Base-by-base conservation (phyloP, 2,113 vertebrate species). In the Tor tambroides region DNA sequence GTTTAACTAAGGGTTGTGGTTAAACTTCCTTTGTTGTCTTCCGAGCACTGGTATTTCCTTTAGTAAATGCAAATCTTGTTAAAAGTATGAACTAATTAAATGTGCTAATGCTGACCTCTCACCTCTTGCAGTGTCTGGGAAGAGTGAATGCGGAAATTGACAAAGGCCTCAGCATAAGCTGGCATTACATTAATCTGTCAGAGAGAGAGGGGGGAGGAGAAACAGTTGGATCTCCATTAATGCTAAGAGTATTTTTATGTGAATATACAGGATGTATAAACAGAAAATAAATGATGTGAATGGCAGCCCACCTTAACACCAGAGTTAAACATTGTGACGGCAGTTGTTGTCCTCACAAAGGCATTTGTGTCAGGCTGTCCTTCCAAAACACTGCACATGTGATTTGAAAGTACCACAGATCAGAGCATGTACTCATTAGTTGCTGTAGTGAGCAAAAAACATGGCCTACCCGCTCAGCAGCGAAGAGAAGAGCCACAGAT, bases 401-500 rank as follows among this genome's bases (percentile, higher is more conserved):
- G 35, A 28, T 71, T 49, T 43, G 43, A 61, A 59, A 51, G 28
- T 35, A 35, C 10, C 17, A 59, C 46, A 46, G 46, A 72, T 69
- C 11, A 72, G 3, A 46, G 41, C 41, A 72, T 46, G 17, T 32
- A 21, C 26, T 32, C 14, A 51, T 28, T 17, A 82, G 9, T 30
- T 32, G 32, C 6, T 28, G 5, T 30, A 26, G 14, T 56, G 43
- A 71, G 32, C 19, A 80, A 17, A 56, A 61, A 28, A 56, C 19
- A 49, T 35, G 11, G 15, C 26, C 94, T 95, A 99, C 98, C 98
- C 96, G 94, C 95, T 94, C 79, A 99, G 86, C 46, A 99, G 23
- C 26, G 97, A 95, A 32, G 92, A 90, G 89, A 99, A 99, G 8
- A 99, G 94, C 98, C 98, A 99, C 21, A 99, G 91, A 91, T 99